phyloP scores from a whole-genome alignment of 2,113 vertebrate genomes.

The Oplegnathus fasciatus region DNA sequence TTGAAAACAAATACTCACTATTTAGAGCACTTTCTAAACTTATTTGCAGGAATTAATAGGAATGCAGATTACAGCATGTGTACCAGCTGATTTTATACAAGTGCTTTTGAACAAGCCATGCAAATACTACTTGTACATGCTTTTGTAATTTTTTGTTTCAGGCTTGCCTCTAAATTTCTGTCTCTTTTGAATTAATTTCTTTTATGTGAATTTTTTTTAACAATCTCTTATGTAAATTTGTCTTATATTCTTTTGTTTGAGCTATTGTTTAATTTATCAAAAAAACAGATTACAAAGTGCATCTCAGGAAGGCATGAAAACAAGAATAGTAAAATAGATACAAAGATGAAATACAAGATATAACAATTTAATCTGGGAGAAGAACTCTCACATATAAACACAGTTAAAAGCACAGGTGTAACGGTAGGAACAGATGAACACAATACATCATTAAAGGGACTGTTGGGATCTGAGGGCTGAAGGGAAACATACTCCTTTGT shows the following conservation, averaged over 20 bases:
- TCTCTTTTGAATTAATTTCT: not conserved
- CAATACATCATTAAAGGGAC: conserved; percentile 57
- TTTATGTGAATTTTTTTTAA: not conserved
- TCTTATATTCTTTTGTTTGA: not conserved
- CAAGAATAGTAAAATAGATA: not conserved
- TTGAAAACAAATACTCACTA: no score
- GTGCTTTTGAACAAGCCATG: not conserved
- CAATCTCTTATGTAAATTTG: not conserved
- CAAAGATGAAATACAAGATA: not conserved
- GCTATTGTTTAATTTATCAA: not conserved
- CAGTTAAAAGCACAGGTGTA: conserved; percentile 25
- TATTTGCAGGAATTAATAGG: not conserved
- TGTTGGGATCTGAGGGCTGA: not conserved
- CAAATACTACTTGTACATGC: not conserved
- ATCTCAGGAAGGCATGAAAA: not conserved
- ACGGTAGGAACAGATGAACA: conserved; percentile 39
- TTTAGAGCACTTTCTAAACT: not conserved
- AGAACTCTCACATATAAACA: not conserved
- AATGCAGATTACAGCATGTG: not conserved
- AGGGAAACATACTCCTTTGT: conserved; percentile 63
- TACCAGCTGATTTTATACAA: not conserved
- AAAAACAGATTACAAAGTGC: not conserved
- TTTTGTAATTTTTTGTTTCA: not conserved
- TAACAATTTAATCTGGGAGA: not conserved
- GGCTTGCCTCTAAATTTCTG: not conserved